Evolutionary conservation across 2,888 invertebrate species (phyloP).

Genomic region (Cataglyphis livida): DNA sequence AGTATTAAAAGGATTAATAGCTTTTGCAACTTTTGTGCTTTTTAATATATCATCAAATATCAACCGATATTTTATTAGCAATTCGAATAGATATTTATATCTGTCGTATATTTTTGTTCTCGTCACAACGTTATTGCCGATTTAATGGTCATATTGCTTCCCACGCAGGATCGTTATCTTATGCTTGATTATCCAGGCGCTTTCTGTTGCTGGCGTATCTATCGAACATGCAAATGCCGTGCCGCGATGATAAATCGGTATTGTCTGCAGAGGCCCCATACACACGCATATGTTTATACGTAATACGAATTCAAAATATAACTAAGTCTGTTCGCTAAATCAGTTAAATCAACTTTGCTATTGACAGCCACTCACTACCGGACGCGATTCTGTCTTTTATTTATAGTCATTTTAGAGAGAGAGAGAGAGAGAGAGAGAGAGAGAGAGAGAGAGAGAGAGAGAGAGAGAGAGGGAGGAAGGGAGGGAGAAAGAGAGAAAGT

Average conservation of each 20-base stretch:
- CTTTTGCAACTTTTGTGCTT: not conserved
- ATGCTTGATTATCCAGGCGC: conserved; percentile 44
- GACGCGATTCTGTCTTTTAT: conserved; percentile 13
- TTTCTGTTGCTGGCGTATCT: conserved; percentile 50
- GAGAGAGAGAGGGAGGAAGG: not conserved
- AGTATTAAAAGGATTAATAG: not conserved
- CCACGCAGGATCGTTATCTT: conserved; percentile 47
- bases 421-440: not conserved
- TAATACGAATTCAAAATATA: conserved; percentile 45
- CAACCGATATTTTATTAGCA: not conserved
- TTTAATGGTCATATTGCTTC: conserved; percentile 44
- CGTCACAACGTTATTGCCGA: not conserved
- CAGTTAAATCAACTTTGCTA: conserved; percentile 39
- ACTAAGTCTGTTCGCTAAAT: conserved; percentile 21
- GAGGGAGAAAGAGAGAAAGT: not conserved
- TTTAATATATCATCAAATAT: not conserved
- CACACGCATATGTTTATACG: not conserved
- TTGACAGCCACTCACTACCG: conserved; percentile 3
- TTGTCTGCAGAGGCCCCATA: conserved; percentile 31
- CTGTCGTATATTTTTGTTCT: conserved; percentile 4
- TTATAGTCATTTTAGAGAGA: conserved; percentile 25
- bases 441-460: not conserved
- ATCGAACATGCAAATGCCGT: conserved; percentile 43
- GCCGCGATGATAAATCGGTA: conserved; percentile 48
- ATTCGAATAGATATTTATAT: not conserved